Base-by-base conservation (phyloP, 2,797 vertebrate species). In the Tinamus major region DNA sequence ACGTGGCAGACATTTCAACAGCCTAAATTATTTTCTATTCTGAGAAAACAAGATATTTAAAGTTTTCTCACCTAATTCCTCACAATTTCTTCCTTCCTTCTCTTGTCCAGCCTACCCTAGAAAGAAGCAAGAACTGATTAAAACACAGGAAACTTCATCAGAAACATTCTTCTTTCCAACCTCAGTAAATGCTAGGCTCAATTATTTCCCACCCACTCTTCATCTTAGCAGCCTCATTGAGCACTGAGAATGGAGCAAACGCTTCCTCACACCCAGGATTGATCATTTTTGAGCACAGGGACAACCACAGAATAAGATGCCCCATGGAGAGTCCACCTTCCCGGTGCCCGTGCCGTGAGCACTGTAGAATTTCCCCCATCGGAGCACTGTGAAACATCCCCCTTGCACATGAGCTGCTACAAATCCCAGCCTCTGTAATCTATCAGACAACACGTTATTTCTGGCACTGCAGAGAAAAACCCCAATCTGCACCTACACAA, bases 381-480 rank as follows among this genome's bases (percentile, higher is more conserved):
- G 44, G 68, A 91, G 56, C 82, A 16, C 56, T 42, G 41, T 3
- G 2, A 79, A 82, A 75, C 63, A 76, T 88, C 77, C 48, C 77
- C 59, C 85, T 94, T 89, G 31, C 82, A 67, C 46, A 37, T 48
- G 76, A 94, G 85, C 82, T 86, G 89, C 92, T 92, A 92, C 91
- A 86, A 81, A 93, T 46, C 62, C 48, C 9, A 56, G 68, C 53
- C 93, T 77, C 79, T 84, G 63, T 29, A 71, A 77, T 2, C 3
- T 56, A 64, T 87, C 89, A 49, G 83, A 82, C 87, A 92, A 89
- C 85, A 91, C 74, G 71, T 84, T 90, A 91, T 94, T 95, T 90
- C 87, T 91, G 91, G 79, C 70, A 46, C 78, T 56, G 42, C 83
- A 72, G 75, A 96, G 87, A 90, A 93, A 94, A 95, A 88, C 48